Evolutionary conservation across 1,140 invertebrate genomes (phyloP).

Genomic region (Zaprionus nigranus): DNA sequence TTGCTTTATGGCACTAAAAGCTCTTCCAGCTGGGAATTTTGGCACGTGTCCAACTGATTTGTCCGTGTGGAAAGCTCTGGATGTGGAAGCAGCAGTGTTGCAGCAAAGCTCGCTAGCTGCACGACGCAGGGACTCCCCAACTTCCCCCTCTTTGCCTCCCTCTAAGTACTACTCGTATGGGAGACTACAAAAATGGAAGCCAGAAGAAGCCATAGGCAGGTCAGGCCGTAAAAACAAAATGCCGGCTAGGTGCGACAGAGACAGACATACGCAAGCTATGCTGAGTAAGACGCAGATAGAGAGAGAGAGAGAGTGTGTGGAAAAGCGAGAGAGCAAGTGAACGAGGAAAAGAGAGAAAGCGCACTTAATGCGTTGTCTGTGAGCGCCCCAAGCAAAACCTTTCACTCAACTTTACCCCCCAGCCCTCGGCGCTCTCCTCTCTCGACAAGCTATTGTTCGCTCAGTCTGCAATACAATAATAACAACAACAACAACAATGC

Average conservation of each 20-base stretch:
- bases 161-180: background rate
- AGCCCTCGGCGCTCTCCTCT: background rate
- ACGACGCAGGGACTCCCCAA: constrained; percentile 5
- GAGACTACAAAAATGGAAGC: constrained; percentile 4
- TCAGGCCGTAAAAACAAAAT: constrained; percentile 31
- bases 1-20: constrained; percentile 55
- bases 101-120: constrained; percentile 48
- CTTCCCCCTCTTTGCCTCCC: background rate
- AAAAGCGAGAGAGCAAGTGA: background rate
- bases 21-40: constrained; percentile 52
- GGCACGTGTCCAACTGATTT: constrained; percentile 58
- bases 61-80: constrained; percentile 49
- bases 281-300: background rate
- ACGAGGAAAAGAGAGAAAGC: background rate
- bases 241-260: constrained; percentile 41
- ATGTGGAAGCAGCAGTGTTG: constrained; percentile 40
- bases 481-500: constrained; percentile 25
- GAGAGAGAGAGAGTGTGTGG: background rate
- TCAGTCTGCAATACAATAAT: constrained; percentile 12
- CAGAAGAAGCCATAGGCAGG: constrained; percentile 31
- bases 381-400: constrained; percentile 30
- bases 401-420: constrained; percentile 19
- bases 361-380: constrained; percentile 36
- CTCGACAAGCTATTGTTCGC: background rate
- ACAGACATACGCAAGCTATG: background rate